These are phyloP conservation scores for Choloepus didactylus DNA, from an alignment of 2,797 vertebrate species.

Conservation along the genomic window DNA sequence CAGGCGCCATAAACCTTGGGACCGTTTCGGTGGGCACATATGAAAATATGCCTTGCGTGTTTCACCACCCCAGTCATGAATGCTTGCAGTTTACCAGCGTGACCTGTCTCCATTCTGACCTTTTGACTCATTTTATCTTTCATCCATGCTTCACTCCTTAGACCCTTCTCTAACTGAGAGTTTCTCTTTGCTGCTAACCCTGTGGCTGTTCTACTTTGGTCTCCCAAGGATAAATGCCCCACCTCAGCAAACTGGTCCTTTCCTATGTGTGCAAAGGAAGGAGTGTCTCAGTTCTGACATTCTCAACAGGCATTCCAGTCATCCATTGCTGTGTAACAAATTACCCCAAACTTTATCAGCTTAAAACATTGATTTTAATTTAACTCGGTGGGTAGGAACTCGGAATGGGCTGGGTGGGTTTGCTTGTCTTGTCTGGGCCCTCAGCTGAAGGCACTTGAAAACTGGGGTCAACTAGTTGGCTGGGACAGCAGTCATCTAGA, in stretches of 20 bases:
- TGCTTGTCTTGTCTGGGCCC: background rate
- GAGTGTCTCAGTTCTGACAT: background rate
- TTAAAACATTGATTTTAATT: background rate
- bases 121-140: background rate
- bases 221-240: background rate
- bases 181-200: background rate
- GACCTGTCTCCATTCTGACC: background rate
- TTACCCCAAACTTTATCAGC: background rate
- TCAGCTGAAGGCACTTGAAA: background rate
- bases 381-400: background rate
- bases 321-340: background rate
- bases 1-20: background rate
- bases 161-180: background rate
- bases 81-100: background rate
- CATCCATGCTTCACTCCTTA: background rate
- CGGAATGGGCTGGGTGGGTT: background rate
- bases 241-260: background rate
- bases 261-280: background rate
- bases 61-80: background rate
- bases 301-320: background rate
- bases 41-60: background rate
- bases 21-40: background rate
- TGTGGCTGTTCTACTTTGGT: background rate
- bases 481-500: background rate
- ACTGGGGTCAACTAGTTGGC: background rate